phyloP scores from a whole-genome alignment of 2,113 vertebrate species.

The Narcine bancroftii region DNA sequence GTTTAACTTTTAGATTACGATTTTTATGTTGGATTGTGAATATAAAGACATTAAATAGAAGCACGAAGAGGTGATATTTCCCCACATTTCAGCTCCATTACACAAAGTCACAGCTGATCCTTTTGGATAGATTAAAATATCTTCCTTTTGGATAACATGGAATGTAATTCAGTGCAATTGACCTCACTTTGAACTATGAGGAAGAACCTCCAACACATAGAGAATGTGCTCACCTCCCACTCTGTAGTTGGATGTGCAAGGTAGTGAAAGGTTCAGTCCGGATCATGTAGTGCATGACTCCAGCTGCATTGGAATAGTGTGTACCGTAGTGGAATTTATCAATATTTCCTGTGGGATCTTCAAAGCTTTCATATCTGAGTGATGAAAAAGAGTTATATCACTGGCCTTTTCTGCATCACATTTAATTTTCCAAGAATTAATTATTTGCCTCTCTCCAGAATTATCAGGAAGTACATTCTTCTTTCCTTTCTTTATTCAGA shows the following conservation, averaged over 20 bases:
- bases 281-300: conserved; percentile 99
- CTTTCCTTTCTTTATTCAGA: background rate
- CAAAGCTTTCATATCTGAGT: conserved; percentile 88
- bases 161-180: background rate
- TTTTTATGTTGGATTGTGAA: background rate
- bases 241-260: conserved; percentile 93
- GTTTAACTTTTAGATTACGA: background rate
- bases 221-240: conserved; percentile 67
- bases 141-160: no score
- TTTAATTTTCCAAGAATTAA: background rate
- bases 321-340: conserved; percentile 98
- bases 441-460: background rate
- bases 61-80: no score
- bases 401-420: no score
- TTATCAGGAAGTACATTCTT: background rate
- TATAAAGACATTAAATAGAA: no score
- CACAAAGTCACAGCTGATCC: no score
- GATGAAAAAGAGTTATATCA: background rate
- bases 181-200: no score
- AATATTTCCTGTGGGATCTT: conserved; percentile 82
- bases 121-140: background rate
- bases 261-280: conserved; percentile 91
- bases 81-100: no score
- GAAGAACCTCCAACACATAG: background rate
- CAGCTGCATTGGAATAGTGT: conserved; percentile 95